Percentiles rank a stretch among this genome's conserved stretches.
Evolutionary conservation across 2,113 vertebrate species (phyloP).

Genomic region (Aegypius monachus): DNA sequence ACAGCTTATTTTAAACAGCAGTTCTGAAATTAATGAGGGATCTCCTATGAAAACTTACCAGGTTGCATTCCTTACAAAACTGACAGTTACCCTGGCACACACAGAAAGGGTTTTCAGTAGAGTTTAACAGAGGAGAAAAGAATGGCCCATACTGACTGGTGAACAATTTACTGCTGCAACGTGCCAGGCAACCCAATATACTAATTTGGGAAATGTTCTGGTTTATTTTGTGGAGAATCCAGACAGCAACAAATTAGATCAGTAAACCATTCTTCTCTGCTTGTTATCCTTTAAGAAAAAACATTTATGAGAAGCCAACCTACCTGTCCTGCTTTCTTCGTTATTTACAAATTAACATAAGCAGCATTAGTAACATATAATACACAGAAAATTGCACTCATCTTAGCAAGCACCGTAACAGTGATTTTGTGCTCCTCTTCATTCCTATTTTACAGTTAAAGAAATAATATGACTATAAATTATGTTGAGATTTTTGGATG

Average conservation of each 20-base stretch:
- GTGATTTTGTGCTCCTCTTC: background rate
- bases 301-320: background rate
- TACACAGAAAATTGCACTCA: background rate
- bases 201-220: background rate
- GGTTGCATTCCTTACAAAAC: background rate
- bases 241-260: slow-evolving; percentile 15
- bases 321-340: background rate
- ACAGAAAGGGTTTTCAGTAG: background rate
- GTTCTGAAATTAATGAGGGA: background rate
- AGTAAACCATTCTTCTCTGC: background rate
- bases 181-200: background rate
- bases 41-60: background rate
- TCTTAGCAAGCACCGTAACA: background rate
- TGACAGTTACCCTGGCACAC: background rate
- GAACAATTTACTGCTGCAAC: background rate
- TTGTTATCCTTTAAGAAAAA: background rate
- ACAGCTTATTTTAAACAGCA: background rate
- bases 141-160: background rate
- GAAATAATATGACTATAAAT: background rate
- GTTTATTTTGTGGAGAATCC: slow-evolving; percentile 6
- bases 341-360: background rate
- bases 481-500: background rate
- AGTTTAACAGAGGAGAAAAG: background rate
- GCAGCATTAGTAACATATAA: background rate
- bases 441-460: background rate